Conservation (phyloP, 2,888 invertebrate species). For the Dynastes hyllus region DNA sequence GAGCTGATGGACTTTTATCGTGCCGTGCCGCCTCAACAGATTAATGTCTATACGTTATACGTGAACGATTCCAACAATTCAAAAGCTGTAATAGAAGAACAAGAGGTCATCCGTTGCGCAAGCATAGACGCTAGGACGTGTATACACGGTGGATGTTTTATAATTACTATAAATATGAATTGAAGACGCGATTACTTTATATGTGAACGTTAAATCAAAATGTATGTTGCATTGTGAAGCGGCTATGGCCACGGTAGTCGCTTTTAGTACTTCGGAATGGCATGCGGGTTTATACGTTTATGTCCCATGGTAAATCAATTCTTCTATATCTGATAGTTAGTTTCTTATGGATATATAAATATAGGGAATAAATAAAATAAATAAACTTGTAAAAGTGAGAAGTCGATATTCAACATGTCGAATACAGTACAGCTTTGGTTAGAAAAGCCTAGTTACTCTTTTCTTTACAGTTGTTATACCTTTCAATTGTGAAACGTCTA, state of each 20-base stretch:
- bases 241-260: conserved; percentile 49
- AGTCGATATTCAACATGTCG: no score
- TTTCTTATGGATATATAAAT: conserved; percentile 32
- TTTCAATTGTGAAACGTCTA: no score
- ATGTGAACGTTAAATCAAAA: conserved; percentile 58
- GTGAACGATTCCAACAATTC: conserved; percentile 49
- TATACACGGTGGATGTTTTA: conserved; percentile 51
- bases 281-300: conserved; percentile 45
- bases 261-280: conserved; percentile 43
- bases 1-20: conserved; percentile 36
- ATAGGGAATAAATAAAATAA: neutral
- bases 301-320: conserved; percentile 55
- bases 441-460: no score
- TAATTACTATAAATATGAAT: conserved; percentile 60
- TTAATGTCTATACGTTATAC: conserved; percentile 48
- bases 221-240: conserved; percentile 54
- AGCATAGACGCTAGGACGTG: conserved; percentile 27
- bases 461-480: no score
- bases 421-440: no score
- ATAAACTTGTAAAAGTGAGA: no score
- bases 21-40: conserved; percentile 25
- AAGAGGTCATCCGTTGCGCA: conserved; percentile 53
- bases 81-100: conserved; percentile 50
- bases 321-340: conserved; percentile 54
- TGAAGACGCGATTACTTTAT: conserved; percentile 60